phyloP scores from a whole-genome alignment of 2,113 vertebrate genomes.

The Tor tambroides region DNA sequence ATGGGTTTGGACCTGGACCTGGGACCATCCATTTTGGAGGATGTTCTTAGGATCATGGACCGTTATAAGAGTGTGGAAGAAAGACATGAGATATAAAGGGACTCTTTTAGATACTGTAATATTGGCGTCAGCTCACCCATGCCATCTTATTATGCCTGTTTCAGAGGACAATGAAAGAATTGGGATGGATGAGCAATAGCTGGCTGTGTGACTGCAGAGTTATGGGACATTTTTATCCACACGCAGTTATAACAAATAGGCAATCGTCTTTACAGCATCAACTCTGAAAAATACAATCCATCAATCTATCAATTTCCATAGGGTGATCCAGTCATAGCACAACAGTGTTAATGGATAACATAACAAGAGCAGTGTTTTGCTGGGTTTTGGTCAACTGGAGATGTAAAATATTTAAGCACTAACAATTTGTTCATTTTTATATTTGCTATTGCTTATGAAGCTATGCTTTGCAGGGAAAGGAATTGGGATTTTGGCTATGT shows the following conservation, averaged over 20 bases:
- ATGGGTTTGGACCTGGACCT: constrained; percentile 76
- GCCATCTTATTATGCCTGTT: not conserved
- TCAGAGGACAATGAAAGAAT: not conserved
- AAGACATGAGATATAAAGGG: constrained; percentile 60
- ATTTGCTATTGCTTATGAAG: constrained; percentile 17
- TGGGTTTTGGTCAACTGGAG: constrained; percentile 30
- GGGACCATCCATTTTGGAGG: constrained; percentile 83
- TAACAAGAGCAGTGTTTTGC: constrained; percentile 4
- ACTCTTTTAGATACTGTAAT: not conserved
- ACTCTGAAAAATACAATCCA: not conserved
- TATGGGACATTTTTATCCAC: not conserved
- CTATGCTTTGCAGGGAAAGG: not conserved
- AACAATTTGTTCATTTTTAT: constrained; percentile 23
- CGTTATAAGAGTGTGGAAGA: constrained; percentile 74
- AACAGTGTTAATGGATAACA: not conserved
- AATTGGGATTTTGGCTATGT: constrained; percentile 5
- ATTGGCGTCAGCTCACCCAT: not conserved
- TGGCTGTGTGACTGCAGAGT: constrained; percentile 7
- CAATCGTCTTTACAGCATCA: not conserved
- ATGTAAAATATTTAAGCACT: constrained; percentile 6
- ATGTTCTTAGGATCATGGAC: constrained; percentile 83
- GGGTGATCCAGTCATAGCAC: not conserved
- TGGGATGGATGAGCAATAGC: not conserved
- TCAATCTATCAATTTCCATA: not conserved
- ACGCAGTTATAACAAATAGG: not conserved